Evolutionary conservation across 2,888 invertebrate genomes (phyloP).

Genomic region (Aporophyla lueneburgensis): DNA sequence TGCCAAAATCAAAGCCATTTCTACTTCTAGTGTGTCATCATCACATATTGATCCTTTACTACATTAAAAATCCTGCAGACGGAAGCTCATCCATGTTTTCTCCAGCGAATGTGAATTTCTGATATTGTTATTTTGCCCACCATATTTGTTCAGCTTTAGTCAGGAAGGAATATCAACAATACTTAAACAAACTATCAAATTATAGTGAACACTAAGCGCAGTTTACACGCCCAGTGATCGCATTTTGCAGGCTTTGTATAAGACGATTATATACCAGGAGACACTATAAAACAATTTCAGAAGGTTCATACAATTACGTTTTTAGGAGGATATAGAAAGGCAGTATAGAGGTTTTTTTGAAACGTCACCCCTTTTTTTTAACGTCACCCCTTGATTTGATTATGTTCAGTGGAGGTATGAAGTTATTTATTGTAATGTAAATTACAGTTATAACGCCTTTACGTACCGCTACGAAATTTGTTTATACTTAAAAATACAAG

Average conservation of each 20-base stretch:
- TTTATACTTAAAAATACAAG: too few relatives aligned
- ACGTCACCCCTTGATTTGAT: background rate
- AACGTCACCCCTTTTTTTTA: background rate
- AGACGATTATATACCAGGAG: constrained; percentile 58
- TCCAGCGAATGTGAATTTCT: background rate
- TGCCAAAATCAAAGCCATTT: too few relatives aligned
- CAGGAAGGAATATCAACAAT: constrained; percentile 32
- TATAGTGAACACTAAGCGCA: constrained; percentile 27
- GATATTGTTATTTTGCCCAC: background rate
- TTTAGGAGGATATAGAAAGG: background rate
- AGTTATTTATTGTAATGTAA: too few relatives aligned
- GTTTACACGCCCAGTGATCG: constrained; percentile 49
- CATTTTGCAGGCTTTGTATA: constrained; percentile 59
- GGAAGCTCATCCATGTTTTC: background rate
- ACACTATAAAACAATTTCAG: constrained; percentile 5
- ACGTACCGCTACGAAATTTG: too few relatives aligned
- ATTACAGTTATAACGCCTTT: too few relatives aligned
- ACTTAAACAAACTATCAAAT: constrained; percentile 34
- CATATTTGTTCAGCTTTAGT: background rate
- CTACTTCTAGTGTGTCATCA: too few relatives aligned
- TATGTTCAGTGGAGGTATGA: background rate
- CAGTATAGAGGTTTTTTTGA: background rate
- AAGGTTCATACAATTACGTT: background rate
- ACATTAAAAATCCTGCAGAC: background rate
- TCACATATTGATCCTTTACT: background rate